Evolutionary conservation across 2,797 vertebrate species (phyloP), one percentile per base, ranked within the genome.

Genomic region (Cyclura pinguis): DNA sequence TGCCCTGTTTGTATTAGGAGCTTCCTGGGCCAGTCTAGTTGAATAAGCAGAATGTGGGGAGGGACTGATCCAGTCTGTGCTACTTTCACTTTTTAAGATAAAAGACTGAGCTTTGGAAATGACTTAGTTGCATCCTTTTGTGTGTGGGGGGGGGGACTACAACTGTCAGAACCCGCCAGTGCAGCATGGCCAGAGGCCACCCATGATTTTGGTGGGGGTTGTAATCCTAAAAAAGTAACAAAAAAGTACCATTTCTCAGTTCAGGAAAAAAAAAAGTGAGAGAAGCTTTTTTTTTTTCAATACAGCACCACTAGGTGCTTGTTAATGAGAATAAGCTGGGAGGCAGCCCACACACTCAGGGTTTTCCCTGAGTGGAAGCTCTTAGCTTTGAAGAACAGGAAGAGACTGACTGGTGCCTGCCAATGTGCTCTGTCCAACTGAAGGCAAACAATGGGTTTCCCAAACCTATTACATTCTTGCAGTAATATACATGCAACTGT

Each of bases 271-370:
- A 92, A 72, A 42, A 85, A 0, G 0, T 32, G 64, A 59, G 64
- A 6, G 67, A 27, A 10, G 0, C 24, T 47, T 47, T 47, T 47
- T 0, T 20, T 35, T 67, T 55, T 27, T 18, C 57, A 55, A 62
- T 89, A 94, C 84, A 93, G 76, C 86, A 89, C 88, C 59, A 0
- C 35, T 47, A 91, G 83, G 87, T 55, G 88, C n/a, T 94, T 93
- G 93, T 88, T 94, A 6, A 16, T n/a, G 86, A 90, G 88, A 90
- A 88, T 90, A 27, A 81, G 94, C 92, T 94, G 92, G 94, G 89
- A 95, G 94, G 87, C 87, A 85, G 92, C 42, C 86, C 78, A 86
- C 80, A 82, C 93, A 89, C 91, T 95, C 91, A 92, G 91, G 78
- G 72, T 89, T 91, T 35, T 9, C 62, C 92, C 84, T 94, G 72